These are phyloP conservation scores for Chirona hameri DNA, from an alignment of 2,888 invertebrate species.

Conservation along the genomic window DNA sequence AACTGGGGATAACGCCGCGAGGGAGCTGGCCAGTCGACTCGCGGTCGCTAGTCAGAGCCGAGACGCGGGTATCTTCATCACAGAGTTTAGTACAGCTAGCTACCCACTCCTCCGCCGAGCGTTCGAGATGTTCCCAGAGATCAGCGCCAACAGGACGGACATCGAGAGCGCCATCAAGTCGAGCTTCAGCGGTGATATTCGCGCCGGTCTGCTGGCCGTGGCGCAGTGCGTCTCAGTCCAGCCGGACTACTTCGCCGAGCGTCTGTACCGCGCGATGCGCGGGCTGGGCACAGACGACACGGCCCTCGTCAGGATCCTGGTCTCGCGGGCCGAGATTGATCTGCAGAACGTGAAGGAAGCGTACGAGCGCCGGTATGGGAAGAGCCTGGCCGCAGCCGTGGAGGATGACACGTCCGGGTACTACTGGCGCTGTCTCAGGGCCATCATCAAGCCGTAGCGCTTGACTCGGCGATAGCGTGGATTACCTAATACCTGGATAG, in stretches of 20 bases:
- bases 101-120: not conserved
- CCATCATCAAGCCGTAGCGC: constrained; percentile 34
- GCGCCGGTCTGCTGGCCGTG: not conserved
- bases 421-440: constrained; percentile 42
- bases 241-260: constrained; percentile 38
- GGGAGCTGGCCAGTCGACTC: not conserved
- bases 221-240: constrained; percentile 37
- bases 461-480: too few species aligned
- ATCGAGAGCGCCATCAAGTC: constrained; percentile 64
- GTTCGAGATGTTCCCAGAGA: not conserved
- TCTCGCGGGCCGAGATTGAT: constrained; percentile 35
- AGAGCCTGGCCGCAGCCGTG: not conserved
- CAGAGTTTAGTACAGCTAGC: not conserved
- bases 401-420: constrained; percentile 41
- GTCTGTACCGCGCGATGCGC: constrained; percentile 35
- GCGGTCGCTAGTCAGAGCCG: not conserved
- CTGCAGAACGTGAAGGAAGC: not conserved
- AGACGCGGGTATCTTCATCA: not conserved
- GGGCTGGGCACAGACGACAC: constrained; percentile 39
- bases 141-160: not conserved
- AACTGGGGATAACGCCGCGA: not conserved
- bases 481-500: too few species aligned
- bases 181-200: constrained; percentile 56
- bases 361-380: not conserved
- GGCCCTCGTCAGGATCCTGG: constrained; percentile 37